These are phyloP conservation scores for Drepanosiphum platanoidis DNA, from an alignment of 2,888 invertebrate genomes.

Conservation along the genomic window DNA sequence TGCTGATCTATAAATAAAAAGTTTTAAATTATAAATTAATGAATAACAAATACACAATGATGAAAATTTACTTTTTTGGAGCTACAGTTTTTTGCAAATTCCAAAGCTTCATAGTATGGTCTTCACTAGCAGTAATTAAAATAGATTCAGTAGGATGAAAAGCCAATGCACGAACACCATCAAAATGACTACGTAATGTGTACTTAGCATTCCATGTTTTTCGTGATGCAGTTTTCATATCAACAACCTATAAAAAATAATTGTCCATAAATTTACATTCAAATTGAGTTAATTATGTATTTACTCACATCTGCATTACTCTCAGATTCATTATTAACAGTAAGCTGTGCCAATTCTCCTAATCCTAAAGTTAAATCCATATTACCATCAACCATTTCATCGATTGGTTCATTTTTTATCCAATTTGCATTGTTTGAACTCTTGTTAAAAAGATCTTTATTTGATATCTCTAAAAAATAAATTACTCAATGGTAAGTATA, in stretches of 20 bases:
- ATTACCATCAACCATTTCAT: slow-evolving; percentile 71
- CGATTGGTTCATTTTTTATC: slow-evolving; percentile 64
- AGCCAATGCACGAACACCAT: slow-evolving; percentile 88
- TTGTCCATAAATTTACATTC: slow-evolving; percentile 14
- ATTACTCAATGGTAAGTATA: neutral
- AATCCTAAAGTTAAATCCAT: slow-evolving; percentile 84
- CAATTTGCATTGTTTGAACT: slow-evolving; percentile 57
- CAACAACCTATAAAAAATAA: slow-evolving; percentile 70
- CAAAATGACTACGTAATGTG: slow-evolving; percentile 93
- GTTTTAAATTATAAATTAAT: slow-evolving; percentile 40
- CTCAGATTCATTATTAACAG: slow-evolving; percentile 97
- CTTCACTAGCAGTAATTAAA: slow-evolving; percentile 97
- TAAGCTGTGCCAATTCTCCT: slow-evolving; percentile 95
- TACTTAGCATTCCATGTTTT: slow-evolving; percentile 98
- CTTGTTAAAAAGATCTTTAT: slow-evolving; percentile 50
- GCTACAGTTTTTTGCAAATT: slow-evolving; percentile 98
- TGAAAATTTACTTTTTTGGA: slow-evolving; percentile 81
- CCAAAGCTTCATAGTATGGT: slow-evolving; percentile 99
- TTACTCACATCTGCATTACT: slow-evolving; percentile 74
- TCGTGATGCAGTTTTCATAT: slow-evolving; percentile 88
- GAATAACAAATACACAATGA: neutral
- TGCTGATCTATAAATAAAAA: slow-evolving; percentile 73
- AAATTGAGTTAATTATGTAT: neutral
- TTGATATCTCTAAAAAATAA: slow-evolving; percentile 41
- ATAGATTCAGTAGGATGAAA: slow-evolving; percentile 97